Conservation (phyloP, 2,888 invertebrate genomes). For the Augiades crinisus region DNA sequence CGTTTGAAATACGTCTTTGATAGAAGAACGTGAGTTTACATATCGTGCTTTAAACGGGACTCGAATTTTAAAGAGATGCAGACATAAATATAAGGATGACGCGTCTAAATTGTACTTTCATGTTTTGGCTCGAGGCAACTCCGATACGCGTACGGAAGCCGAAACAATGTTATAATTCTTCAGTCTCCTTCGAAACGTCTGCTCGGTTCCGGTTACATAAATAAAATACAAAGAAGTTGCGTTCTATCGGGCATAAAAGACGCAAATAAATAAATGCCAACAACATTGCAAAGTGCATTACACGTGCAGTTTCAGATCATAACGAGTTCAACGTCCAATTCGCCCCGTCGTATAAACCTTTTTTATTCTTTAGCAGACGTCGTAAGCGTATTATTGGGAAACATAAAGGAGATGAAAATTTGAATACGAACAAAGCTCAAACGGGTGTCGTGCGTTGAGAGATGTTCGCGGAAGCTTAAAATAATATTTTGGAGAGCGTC, state of each 20-base stretch:
- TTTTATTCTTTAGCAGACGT: constrained; percentile 12
- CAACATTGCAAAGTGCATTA: constrained; percentile 20
- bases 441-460: constrained; percentile 59
- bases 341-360: constrained; percentile 2
- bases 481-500: constrained; percentile 71
- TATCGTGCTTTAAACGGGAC: constrained; percentile 32
- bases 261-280: constrained; percentile 21
- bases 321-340: constrained; percentile 19
- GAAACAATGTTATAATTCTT: constrained; percentile 53
- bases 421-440: constrained; percentile 51
- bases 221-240: constrained; percentile 30
- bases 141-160: constrained; percentile 56
- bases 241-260: constrained; percentile 26
- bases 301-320: constrained; percentile 21
- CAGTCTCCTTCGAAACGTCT: constrained; percentile 42
- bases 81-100: constrained; percentile 41
- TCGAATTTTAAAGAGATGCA: constrained; percentile 44
- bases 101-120: constrained; percentile 51
- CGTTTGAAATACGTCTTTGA: constrained; percentile 20
- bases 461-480: constrained; percentile 71
- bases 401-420: constrained; percentile 45
- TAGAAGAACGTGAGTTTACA: constrained; percentile 22
- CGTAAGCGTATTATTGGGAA: constrained; percentile 24
- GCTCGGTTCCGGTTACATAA: constrained; percentile 29
- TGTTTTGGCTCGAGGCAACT: constrained; percentile 52